Percentiles rank a stretch among this genome's conserved stretches.
Evolutionary conservation across 37 sponge, comb jelly and placozoan genomes (phyloP).

Genomic region (Chondrilla cf. caribensis): DNA sequence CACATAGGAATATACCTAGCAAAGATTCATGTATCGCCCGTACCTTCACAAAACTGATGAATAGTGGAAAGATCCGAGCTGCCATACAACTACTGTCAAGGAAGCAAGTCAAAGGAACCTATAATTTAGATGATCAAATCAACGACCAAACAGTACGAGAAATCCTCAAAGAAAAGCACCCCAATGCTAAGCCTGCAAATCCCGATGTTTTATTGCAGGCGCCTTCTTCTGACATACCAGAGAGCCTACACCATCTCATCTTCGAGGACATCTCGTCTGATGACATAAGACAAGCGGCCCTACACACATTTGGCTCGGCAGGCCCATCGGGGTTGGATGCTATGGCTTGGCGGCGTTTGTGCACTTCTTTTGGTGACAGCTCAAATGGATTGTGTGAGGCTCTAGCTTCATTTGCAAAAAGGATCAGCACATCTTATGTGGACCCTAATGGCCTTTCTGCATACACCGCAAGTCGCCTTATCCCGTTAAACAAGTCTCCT

Average conservation of each 20-base stretch:
- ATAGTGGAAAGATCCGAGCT: neutral
- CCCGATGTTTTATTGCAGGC: neutral
- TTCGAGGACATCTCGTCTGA: constrained; percentile 6
- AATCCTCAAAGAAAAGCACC: constrained; percentile 21
- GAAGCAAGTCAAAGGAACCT: neutral
- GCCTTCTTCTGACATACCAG: constrained; percentile 19
- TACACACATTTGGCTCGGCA: neutral
- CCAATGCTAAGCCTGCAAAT: constrained; percentile 8
- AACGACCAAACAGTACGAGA: neutral
- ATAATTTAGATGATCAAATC: neutral
- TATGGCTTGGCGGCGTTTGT: neutral
- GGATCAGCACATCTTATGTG: constrained; percentile 15
- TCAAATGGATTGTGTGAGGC: neutral
- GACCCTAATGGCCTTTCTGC: neutral
- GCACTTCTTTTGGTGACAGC: constrained; percentile 3
- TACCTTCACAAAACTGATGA: neutral
- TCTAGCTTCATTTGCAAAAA: neutral
- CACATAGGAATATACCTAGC: neutral
- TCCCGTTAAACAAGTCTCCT: constrained; percentile 10
- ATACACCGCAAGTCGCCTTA: constrained; percentile 11
- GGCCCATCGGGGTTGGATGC: neutral
- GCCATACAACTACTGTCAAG: constrained; percentile 2
- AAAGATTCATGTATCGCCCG: neutral
- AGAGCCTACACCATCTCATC: neutral
- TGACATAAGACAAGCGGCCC: constrained; percentile 13